Evolutionary conservation across 2,113 vertebrate genomes (phyloP), one percentile per base, ranked within the genome.

Genomic region (Triplophysa dalaica): DNA sequence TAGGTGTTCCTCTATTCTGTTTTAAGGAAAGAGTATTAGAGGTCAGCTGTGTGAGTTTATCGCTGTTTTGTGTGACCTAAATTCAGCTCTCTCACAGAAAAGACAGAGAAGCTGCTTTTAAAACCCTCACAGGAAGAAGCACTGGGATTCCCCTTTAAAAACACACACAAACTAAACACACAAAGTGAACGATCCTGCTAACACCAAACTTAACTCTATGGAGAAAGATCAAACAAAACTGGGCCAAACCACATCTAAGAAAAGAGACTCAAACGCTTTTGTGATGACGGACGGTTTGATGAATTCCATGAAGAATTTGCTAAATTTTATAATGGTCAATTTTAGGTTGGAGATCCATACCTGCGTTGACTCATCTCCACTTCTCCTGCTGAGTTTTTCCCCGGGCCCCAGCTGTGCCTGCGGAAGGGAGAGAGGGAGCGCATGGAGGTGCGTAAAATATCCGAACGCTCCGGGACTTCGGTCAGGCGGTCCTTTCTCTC

Each of bases 371-470:
- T 92, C 82, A 95, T 90, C 41, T 95, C 95, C 0, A 84, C 70
- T 8, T 96, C 94, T 0, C 88, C 90, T 38, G 86, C 87, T 1
- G 90, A 77, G 0, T 93, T 94, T 82, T 94, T 95, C 1, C 92
- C 94, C 0, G 95, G 95, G 10, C 94, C 96, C 96, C 96, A 98
- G 77, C 96, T 98, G 87, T 98, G 96, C 16, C 96, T 92, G 0
- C 96, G 93, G 82, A 94, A 93, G 0, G 95, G 96, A 1, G 96
- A 98, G 66, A 93, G 88, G 0, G 95, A 95, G 8, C 93, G 87
- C 76, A 91, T 87, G 56, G 94, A 87, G 61, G 83, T 33, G 17
- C 93, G 87, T 19, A 94, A 75, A 13, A 93, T 81, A 0, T 92
- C 87, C 6, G 93, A 81, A 14, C 84, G 89, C 13, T 87, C 79